Base-by-base conservation (phyloP, 2,888 invertebrate genomes). In the Apamea sordens region DNA sequence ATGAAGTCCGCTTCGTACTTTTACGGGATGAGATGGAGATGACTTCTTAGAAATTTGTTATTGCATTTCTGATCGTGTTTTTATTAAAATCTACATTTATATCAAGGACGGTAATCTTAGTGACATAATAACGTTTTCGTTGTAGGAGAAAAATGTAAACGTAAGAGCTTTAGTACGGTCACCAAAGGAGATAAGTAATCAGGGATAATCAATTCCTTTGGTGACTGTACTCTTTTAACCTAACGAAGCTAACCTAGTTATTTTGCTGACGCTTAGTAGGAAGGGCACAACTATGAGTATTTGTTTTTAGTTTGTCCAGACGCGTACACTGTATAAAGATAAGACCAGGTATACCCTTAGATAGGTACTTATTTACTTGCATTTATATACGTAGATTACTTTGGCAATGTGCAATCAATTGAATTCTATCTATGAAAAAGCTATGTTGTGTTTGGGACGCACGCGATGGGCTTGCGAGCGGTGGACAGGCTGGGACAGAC, bases 401-500 rank as follows among this genome's bases (percentile, higher is more conserved):
- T 24, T 53, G 44, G 53, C 28, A 36, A n/a, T 47, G 15, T 28
- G 50, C 65, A 59, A 50, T 59, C 32, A 47, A 63, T 24, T 24
- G 76, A 28, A 65, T 44, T 41, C 1, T 32, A 50, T 47, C 18
- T 56, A 28, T 18, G 53, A 67, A 36, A 36, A 61, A 71, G 67
- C 18, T 44, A 2, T 47, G 53, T 74, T 44, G 73, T 70, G 73
- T 64, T n/a, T 28, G 59, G 32, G 73, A 15, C 61, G 83, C 50
- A 36, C 56, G 73, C 69, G 56, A 24, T n/a, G 67, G 41, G 56
- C 32, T 71, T 5, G 65, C 69, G 80, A 36, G 36, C 80, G 41
- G 59, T 53, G 80, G 84, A 77, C 86, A 75, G 74, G 76, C 67
- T 79, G 82, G 80, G 86, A 82, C 85, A 82, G 75, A 80, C 77